Evolutionary conservation across 2,797 vertebrate genomes (phyloP), one percentile per base, ranked within the genome.

Genomic region (Smutsia gigantea): DNA sequence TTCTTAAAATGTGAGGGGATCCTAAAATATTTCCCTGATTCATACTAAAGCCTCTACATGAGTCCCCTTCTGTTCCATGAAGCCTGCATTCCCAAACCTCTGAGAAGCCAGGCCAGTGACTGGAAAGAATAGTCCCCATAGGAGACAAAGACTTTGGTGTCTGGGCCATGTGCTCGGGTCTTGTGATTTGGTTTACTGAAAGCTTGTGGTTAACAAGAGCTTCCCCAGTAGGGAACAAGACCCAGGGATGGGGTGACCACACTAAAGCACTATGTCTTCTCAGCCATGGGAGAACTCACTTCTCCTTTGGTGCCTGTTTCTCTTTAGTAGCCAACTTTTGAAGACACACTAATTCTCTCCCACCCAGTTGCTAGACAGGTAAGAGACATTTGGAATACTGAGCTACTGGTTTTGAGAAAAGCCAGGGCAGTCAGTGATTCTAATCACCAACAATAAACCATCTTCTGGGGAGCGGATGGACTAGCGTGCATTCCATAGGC

Each of bases 401-500:
- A 83, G 63, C 64, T 79, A 31, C 29, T 71, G 64, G 39, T 61
- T 93, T 97, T 92, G 21, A 78, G 59, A 34, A 91, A 71, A 85
- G n/a, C 21, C 42, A 55, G 25, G 19, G n/a, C 21, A n/a, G 79
- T 72, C 34, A 42, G 59, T n/a, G 27, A 63, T 5, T 21, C n/a
- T 57, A 51, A 49, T 61, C n/a, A 25, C 37, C 31, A 42, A 19
- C 59, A 53, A 53, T 64, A 29, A 87, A 31, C 25, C 29, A 1
- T 42, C 64, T 63, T 90, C 46, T 66, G 61, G 72, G 72, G 66
- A 61, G 2, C 17, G 19, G 51, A 51, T 15, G n/a, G 55, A 21
- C 51, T 51, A 9, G 37, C 0, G 3, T 34, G 13, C 23, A 4
- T 39, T 55, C 66, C 31, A 37, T 1, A 27, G 9, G 29, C 51